phyloP scores from a whole-genome alignment of 2,888 invertebrate genomes.

The Spicauda simplicius region DNA sequence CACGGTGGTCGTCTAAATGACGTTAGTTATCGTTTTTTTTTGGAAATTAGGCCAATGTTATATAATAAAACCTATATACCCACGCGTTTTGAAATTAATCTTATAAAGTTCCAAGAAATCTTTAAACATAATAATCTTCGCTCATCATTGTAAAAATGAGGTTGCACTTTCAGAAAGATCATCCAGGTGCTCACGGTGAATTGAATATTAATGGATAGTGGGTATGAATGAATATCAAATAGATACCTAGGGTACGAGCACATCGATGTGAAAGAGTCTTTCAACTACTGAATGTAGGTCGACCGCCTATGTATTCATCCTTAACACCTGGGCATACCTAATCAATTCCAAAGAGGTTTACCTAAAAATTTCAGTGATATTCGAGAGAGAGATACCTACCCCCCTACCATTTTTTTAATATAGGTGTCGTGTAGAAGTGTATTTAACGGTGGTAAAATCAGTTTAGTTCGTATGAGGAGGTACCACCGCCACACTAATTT shows the following conservation, averaged over 20 bases:
- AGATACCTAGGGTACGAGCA: not conserved
- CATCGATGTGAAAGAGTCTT: conserved; percentile 1
- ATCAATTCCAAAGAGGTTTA: conserved; percentile 1
- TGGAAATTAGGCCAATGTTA: not conserved
- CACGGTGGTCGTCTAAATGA: too few relatives aligned
- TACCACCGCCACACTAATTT: too few relatives aligned
- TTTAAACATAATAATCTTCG: not conserved
- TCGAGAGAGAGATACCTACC: too few relatives aligned
- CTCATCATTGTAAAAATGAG: not conserved
- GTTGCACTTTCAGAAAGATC: not conserved
- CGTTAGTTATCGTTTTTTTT: not conserved
- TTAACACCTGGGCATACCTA: conserved; percentile 2
- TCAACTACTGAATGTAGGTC: not conserved
- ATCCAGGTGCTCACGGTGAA: not conserved
- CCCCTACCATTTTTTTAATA: too few relatives aligned
- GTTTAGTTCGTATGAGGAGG: too few relatives aligned
- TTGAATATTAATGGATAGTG: not conserved
- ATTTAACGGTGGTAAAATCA: too few relatives aligned
- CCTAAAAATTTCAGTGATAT: not conserved
- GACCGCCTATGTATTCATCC: not conserved
- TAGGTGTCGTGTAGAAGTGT: too few relatives aligned
- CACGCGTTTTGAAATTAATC: not conserved
- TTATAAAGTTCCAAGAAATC: not conserved
- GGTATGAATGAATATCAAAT: conserved; percentile 1
- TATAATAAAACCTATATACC: not conserved